Conservation (phyloP, 1,140 invertebrate species). For the Drosophila nasuta region DNA sequence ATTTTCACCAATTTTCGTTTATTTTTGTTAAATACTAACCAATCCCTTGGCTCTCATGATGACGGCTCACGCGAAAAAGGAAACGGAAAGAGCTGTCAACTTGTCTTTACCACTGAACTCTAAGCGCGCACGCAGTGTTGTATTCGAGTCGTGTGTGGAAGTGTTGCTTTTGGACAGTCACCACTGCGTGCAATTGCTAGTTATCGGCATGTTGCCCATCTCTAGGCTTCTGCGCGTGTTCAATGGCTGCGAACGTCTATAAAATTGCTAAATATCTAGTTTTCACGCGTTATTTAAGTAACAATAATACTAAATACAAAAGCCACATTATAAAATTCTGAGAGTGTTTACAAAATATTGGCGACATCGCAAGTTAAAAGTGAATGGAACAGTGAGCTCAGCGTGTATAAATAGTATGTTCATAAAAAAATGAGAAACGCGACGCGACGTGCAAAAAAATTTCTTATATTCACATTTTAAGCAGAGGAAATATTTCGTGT, state of each 20-base stretch:
- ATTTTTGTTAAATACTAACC: slow-evolving; percentile 85
- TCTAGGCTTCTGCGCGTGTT: slow-evolving; percentile 73
- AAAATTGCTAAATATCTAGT: slow-evolving; percentile 65
- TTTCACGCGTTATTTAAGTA: slow-evolving; percentile 55
- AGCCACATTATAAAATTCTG: slow-evolving; percentile 19
- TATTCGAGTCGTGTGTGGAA: neutral
- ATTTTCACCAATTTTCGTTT: slow-evolving; percentile 41
- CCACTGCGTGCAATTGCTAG: slow-evolving; percentile 42
- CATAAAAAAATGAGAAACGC: slow-evolving; percentile 49
- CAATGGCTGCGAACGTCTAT: slow-evolving; percentile 64
- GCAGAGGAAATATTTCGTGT: slow-evolving; percentile 50
- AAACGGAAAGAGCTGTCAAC: slow-evolving; percentile 83
- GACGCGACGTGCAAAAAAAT: slow-evolving; percentile 68
- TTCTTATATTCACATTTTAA: slow-evolving; percentile 52
- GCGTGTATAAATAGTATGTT: slow-evolving; percentile 14
- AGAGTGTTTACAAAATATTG: slow-evolving; percentile 24
- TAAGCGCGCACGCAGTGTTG: slow-evolving; percentile 31
- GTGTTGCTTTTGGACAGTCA: slow-evolving; percentile 67
- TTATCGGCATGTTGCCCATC: slow-evolving; percentile 54
- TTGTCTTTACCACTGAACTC: slow-evolving; percentile 40
- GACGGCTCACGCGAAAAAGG: slow-evolving; percentile 84
- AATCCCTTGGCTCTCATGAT: slow-evolving; percentile 88
- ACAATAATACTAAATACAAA: slow-evolving; percentile 30
- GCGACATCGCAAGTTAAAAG: slow-evolving; percentile 23
- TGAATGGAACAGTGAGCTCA: slow-evolving; percentile 43